Base-by-base conservation (phyloP, 2,797 vertebrate genomes). In the Sebastes oblongus region DNA sequence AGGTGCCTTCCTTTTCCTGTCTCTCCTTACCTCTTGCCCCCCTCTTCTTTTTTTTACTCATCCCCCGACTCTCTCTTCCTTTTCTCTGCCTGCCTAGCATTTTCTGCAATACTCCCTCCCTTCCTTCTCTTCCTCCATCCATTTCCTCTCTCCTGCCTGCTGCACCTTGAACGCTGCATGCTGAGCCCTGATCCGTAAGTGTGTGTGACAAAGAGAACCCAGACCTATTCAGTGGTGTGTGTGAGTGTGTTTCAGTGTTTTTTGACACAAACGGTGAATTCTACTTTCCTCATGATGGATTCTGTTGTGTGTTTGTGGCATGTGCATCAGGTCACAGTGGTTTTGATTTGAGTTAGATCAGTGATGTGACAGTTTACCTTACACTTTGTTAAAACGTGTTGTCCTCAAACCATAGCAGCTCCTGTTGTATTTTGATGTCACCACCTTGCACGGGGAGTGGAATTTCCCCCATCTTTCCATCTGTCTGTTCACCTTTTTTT, bases 1-100 rank as follows among this genome's bases (percentile, higher is more conserved):
- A 98, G 97, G 98, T 95, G 94, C 95, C 92, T 91, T 87, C 81
- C 81, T 84, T 82, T 90, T 87, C 32, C 75, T 75, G 34, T 64
- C 46, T 61, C 52, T 70, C 64, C 36, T 78, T 69, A 76, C 77
- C 74, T 75, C 62, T 56, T 67, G 16, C 68, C 78, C 81, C 82
- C 62, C 54, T 18, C 65, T 60, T 61, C 46, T 34, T 64, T 56
- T 66, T 60, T 78, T 59, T 52, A 50, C 27, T 65, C 46, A 66
- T 81, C 46, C 52, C 60, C 60, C 71, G 42, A 72, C 71, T 72
- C 64, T 72, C 42, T 81, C 69, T 71, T 79, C 76, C 73, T 74
- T 90, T 72, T 77, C 74, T 86, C 64, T 77, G 62, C 79, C 77
- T 82, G 80, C 83, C 89, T 88, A 78, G 80, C 20, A 62, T 82